Percentiles rank a stretch among this genome's conserved stretches.
Evolutionary conservation across 2,888 invertebrate species (phyloP).

Genomic region (Epinotia demarniana): DNA sequence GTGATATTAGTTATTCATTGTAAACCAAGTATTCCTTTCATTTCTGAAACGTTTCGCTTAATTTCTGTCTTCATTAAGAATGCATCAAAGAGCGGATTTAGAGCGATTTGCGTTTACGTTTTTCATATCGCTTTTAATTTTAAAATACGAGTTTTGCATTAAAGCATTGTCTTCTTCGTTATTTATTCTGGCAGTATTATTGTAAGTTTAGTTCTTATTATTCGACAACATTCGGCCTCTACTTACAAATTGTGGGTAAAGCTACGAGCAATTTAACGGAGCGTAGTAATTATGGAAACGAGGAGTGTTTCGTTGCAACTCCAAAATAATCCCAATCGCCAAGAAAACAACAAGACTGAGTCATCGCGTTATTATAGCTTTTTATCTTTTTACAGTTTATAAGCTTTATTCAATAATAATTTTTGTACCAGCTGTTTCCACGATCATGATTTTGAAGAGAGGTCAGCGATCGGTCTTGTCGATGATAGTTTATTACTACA

Average conservation of each 20-base stretch:
- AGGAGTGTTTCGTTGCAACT: too few relatives aligned
- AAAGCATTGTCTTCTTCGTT: neutral
- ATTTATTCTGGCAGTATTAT: neutral
- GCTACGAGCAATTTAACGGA: too few relatives aligned
- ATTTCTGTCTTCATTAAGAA: constrained; percentile 40
- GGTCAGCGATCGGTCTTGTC: too few relatives aligned
- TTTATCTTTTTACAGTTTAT: too few relatives aligned
- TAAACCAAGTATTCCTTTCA: constrained; percentile 35
- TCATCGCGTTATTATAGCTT: too few relatives aligned
- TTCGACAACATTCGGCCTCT: neutral
- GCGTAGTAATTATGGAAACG: too few relatives aligned
- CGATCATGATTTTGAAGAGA: too few relatives aligned
- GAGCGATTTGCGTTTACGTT: constrained; percentile 14
- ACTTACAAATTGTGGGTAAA: too few relatives aligned
- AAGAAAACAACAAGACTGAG: too few relatives aligned
- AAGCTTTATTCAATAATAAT: too few relatives aligned
- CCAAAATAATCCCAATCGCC: too few relatives aligned
- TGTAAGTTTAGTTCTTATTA: neutral
- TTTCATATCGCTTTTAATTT: constrained; percentile 16
- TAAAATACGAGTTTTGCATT: neutral
- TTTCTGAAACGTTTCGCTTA: constrained; percentile 36
- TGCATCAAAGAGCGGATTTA: constrained; percentile 37
- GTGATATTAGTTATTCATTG: constrained; percentile 37
- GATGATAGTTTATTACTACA: too few relatives aligned
- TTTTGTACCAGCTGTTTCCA: neutral